Conservation (phyloP, 2,797 vertebrate species). For the Apogon talboti region DNA sequence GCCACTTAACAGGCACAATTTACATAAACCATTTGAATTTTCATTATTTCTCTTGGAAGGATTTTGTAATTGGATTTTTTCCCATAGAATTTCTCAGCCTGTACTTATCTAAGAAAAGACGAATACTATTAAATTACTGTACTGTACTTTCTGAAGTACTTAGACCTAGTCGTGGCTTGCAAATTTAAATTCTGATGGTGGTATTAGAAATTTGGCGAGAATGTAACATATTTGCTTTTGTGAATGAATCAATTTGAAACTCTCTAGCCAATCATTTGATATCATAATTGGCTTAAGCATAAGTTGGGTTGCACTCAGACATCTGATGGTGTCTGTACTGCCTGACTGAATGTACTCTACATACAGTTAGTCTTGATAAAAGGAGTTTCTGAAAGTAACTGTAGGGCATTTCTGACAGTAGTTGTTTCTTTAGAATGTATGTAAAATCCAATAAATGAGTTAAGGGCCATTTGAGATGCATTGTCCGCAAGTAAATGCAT, state of each 20-base stretch:
- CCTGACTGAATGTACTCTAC: too few relatives aligned
- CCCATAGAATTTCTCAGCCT: constrained; percentile 28
- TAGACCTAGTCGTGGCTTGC: constrained; percentile 35
- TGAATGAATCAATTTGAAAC: not conserved
- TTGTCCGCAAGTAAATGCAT: not conserved
- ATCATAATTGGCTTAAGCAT: not conserved
- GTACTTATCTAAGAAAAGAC: constrained; percentile 30
- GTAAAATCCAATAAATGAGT: too few relatives aligned
- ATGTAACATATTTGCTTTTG: constrained; percentile 3
- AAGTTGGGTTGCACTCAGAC: too few relatives aligned
- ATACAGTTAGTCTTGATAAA: too few relatives aligned
- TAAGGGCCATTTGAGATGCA: too few relatives aligned
- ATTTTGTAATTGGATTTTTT: constrained; percentile 70
- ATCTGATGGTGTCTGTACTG: too few relatives aligned
- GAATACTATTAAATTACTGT: constrained; percentile 46
- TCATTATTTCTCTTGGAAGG: constrained; percentile 70
- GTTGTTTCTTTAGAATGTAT: too few relatives aligned
- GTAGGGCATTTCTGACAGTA: too few relatives aligned
- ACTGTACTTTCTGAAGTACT: constrained; percentile 40
- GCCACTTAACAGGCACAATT: constrained; percentile 67
- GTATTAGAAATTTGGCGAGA: constrained; percentile 11
- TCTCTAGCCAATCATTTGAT: not conserved
- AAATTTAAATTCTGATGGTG: constrained; percentile 28
- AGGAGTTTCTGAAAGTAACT: too few relatives aligned
- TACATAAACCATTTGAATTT: constrained; percentile 75